Percentiles rank a stretch among this genome's conserved stretches.
Conservation (phyloP, 64 coral and sea anemone genomes). For the Montipora efflorescens region DNA sequence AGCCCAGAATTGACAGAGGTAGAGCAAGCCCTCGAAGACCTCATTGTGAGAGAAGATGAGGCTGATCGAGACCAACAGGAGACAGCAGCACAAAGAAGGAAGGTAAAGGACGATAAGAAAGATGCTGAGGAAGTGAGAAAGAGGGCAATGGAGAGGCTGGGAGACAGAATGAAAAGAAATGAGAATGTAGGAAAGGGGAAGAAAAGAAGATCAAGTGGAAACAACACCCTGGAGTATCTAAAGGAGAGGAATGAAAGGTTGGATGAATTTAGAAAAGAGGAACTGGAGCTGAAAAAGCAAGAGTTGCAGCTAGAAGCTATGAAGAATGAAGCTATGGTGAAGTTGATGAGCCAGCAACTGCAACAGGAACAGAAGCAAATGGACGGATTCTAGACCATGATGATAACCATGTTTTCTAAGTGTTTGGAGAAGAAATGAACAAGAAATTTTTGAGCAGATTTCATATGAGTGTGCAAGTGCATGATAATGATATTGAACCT, state of each 20-base stretch:
- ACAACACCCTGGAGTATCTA: constrained; percentile 50
- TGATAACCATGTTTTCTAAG: too few species aligned
- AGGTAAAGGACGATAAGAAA: constrained; percentile 58
- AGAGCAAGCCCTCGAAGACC: constrained; percentile 36
- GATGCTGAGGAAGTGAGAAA: constrained; percentile 64
- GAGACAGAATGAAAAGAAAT: constrained; percentile 21
- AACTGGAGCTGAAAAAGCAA: constrained; percentile 64
- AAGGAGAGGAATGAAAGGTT: constrained; percentile 54
- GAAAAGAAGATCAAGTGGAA: constrained; percentile 54
- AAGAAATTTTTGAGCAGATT: background rate
- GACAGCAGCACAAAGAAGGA: constrained; percentile 36
- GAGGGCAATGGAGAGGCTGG: constrained; percentile 53
- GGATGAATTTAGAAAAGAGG: constrained; percentile 55
- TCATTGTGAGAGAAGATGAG: constrained; percentile 42
- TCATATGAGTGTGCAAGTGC: background rate
- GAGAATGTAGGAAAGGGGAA: constrained; percentile 58
- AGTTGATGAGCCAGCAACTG: constrained; percentile 45
- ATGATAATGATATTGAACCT: too few species aligned
- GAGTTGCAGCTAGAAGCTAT: constrained; percentile 20
- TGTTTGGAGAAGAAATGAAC: background rate
- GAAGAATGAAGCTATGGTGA: constrained; percentile 59
- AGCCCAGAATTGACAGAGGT: constrained; percentile 43
- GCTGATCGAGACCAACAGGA: constrained; percentile 29
- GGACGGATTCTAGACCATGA: constrained; percentile 24
- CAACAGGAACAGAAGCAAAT: constrained; percentile 63